Conservation (phyloP, 2,888 invertebrate species). For the Spodoptera exigua region DNA sequence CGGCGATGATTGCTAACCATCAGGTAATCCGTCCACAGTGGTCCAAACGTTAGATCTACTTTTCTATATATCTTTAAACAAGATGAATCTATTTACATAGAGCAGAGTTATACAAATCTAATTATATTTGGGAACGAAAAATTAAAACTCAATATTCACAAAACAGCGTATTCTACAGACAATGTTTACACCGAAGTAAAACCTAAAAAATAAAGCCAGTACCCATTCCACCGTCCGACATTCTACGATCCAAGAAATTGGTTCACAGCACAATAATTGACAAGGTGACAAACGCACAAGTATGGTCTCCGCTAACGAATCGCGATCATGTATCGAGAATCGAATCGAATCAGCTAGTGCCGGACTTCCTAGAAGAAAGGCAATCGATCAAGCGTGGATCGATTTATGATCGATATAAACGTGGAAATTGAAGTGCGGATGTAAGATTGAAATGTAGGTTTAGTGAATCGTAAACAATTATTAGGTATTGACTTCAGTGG, state of each 20-base stretch:
- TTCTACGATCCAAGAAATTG: conserved; percentile 31
- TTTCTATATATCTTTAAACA: too few species aligned
- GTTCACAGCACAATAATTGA: conserved; percentile 55
- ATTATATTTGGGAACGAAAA: too few species aligned
- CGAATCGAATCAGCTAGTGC: conserved; percentile 34
- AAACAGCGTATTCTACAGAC: too few species aligned
- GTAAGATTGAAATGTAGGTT: conserved; percentile 36
- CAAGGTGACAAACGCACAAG: conserved; percentile 52
- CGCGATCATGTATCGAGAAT: conserved; percentile 6
- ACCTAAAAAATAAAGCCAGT: too few species aligned
- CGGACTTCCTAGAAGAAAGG: conserved; percentile 61
- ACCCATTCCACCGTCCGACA: too few species aligned
- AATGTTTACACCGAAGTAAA: too few species aligned
- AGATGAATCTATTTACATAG: too few species aligned
- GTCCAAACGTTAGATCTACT: too few species aligned
- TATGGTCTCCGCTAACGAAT: conserved; percentile 64
- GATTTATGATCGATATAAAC: conserved; percentile 57
- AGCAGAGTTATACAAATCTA: too few species aligned
- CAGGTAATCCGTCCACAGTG: too few species aligned
- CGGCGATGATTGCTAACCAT: too few species aligned
- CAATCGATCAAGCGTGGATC: conserved; percentile 50
- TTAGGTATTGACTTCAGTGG: conserved; percentile 15
- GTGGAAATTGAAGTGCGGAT: conserved; percentile 52
- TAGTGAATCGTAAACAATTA: conserved; percentile 40
- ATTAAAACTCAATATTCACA: too few species aligned